Evolutionary conservation across 2,888 invertebrate genomes (phyloP).

Genomic region (Drosophila rellima): DNA sequence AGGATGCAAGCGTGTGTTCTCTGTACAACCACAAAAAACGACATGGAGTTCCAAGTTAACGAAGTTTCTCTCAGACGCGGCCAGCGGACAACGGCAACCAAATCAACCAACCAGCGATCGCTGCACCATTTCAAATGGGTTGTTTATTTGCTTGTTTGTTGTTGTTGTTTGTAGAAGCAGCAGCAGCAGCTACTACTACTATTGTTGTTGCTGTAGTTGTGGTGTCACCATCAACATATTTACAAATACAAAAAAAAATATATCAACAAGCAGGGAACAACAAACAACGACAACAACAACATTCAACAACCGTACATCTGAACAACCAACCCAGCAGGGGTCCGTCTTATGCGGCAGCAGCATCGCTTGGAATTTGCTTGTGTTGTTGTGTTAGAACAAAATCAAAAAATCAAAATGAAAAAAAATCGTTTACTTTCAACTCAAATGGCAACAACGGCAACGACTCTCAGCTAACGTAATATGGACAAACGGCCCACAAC

Average conservation of each 20-base stretch:
- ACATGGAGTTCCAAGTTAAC: conserved; percentile 77
- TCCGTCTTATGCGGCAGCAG: conserved; percentile 51
- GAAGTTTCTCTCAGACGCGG: conserved; percentile 66
- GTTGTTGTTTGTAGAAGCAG: conserved; percentile 10
- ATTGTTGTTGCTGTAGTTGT: conserved; percentile 22
- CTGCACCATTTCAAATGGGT: conserved; percentile 26
- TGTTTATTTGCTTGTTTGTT: conserved; percentile 22
- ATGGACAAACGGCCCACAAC: conserved; percentile 58
- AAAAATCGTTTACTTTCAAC: conserved; percentile 74
- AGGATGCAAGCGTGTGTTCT: conserved; percentile 74
- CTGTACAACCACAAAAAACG: conserved; percentile 68
- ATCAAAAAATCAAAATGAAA: conserved; percentile 46
- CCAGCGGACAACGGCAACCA: conserved; percentile 48
- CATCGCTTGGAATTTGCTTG: conserved; percentile 67
- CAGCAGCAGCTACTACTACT: not conserved
- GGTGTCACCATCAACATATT: conserved; percentile 16
- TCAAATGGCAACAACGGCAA: conserved; percentile 59
- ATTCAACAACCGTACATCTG: conserved; percentile 30
- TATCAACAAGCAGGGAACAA: conserved; percentile 13
- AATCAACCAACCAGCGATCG: conserved; percentile 35
- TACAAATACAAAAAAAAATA: not conserved
- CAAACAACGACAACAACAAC: conserved; percentile 38
- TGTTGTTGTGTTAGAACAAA: conserved; percentile 64
- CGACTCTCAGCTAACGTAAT: conserved; percentile 58
- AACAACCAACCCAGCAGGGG: conserved; percentile 30